Conservation (phyloP, 2,888 invertebrate genomes). For the Leucoma salicis region DNA sequence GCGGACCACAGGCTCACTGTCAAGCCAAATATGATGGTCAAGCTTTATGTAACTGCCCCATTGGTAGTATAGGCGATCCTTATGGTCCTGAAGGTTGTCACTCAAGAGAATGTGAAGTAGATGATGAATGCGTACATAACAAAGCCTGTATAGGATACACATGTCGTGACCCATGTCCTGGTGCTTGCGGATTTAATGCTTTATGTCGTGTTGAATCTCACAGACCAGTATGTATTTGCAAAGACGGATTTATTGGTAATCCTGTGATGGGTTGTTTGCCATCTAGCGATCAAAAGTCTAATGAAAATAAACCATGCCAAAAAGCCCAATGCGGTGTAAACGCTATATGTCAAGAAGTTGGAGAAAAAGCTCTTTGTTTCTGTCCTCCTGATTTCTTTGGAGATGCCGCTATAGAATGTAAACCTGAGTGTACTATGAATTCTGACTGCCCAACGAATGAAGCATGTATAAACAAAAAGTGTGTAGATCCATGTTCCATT, state of each 20-base stretch:
- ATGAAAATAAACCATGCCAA: conserved; percentile 84
- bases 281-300: conserved; percentile 74
- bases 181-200: conserved; percentile 89
- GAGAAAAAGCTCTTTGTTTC: conserved; percentile 87
- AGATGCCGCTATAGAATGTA: conserved; percentile 89
- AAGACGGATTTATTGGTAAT: conserved; percentile 88
- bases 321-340: conserved; percentile 90
- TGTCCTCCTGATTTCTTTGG: conserved; percentile 89
- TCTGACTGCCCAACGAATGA: conserved; percentile 89
- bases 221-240: conserved; percentile 90
- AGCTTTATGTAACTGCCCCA: conserved; percentile 87
- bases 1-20: conserved; percentile 90
- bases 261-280: conserved; percentile 88
- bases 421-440: conserved; percentile 91
- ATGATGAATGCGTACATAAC: conserved; percentile 88
- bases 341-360: conserved; percentile 88
- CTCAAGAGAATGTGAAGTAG: conserved; percentile 90
- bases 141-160: conserved; percentile 90
- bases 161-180: conserved; percentile 91
- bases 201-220: conserved; percentile 89
- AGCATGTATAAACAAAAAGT: conserved; percentile 89
- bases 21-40: conserved; percentile 85
- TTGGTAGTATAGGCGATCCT: conserved; percentile 90
- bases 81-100: conserved; percentile 87
- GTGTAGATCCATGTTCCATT: conserved; percentile 87